These are phyloP conservation scores for Timema podura DNA, from an alignment of 2,888 invertebrate species.

Conservation along the genomic window DNA sequence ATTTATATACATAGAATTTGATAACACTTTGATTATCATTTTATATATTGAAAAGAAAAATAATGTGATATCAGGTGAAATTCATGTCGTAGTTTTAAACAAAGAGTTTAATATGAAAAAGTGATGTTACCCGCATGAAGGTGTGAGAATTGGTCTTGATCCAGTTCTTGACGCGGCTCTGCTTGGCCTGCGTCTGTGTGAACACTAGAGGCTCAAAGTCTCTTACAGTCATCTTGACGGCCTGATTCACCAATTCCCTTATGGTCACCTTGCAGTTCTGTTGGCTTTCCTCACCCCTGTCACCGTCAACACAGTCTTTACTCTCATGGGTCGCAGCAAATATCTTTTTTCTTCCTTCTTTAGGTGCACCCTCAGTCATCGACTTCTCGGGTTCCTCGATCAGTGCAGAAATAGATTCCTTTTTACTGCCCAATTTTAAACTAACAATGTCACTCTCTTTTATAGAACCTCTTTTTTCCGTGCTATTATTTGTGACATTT, in stretches of 20 bases:
- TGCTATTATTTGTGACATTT: no score
- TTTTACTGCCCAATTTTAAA: no score
- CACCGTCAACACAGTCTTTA: conserved; percentile 33
- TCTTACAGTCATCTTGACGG: conserved; percentile 65
- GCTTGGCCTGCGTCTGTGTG: conserved; percentile 54
- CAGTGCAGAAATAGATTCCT: no score
- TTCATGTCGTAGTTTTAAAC: neutral
- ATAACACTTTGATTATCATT: no score
- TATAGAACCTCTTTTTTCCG: no score
- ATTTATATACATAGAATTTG: no score
- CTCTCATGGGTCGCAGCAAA: conserved; percentile 43
- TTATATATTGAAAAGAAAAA: no score
- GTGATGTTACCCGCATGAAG: neutral
- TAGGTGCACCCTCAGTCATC: no score
- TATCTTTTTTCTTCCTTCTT: conserved; percentile 36
- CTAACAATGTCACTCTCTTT: no score
- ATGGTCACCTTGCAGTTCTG: conserved; percentile 59
- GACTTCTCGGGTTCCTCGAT: no score
- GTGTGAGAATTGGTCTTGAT: conserved; percentile 47
- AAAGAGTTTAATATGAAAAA: neutral
- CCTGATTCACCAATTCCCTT: conserved; percentile 71
- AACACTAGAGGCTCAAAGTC: conserved; percentile 52
- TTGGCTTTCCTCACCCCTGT: conserved; percentile 45
- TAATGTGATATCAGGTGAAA: neutral
- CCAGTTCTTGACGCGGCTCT: conserved; percentile 68